Base-by-base conservation (phyloP, 2,113 vertebrate genomes). In the Spilogale gracilis region DNA sequence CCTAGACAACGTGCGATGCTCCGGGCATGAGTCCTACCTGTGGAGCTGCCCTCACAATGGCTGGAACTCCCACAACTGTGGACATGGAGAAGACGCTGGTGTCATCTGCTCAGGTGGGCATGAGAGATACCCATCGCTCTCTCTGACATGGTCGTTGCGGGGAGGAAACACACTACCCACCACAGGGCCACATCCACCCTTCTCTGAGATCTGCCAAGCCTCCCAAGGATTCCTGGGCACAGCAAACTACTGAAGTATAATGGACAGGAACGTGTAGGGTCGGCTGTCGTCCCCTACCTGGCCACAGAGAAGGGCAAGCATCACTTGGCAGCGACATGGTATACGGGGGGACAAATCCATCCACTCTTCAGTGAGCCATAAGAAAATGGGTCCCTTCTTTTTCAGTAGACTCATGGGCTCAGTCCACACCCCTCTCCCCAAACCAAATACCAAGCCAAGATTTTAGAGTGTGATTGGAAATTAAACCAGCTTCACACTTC, bases 11-110 rank as follows among this genome's bases (percentile, higher is more conserved):
- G 14, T 98, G 58, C 0, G 1, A 32, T 98, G 97, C 82, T 52
- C 67, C 0, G 96, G 97, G 0, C 7, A 95, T 0, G 97, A 97
- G 67, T 74, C 61, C 6, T 18, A 21, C 21, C 91, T 98, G 20
- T 95, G 95, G 91, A 11, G 5, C 10, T 97, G 96, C 9, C 10
- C 27, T 0, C 85, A 97, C 9, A 2, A 0, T 0, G 93, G 87
- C 9, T 97, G 95, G 96, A 43, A 84, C 1, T 12, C 9, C 0
- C 92, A 91, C 25, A 97, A 96, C 27, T 97, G 54, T 18, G 54
- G 54, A 14, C 54, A 56, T 56, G 4, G 20, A 9, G 58, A 56
- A 18, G 54, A 56, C 6, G 54, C 54, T 17, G 54, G 54, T 56
- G 54, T 56, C 4, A 2, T 56, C 54, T 56, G 54, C 54, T 56